phyloP scores from a whole-genome alignment of 2,113 vertebrate species.

The Phyllopteryx taeniolatus region DNA sequence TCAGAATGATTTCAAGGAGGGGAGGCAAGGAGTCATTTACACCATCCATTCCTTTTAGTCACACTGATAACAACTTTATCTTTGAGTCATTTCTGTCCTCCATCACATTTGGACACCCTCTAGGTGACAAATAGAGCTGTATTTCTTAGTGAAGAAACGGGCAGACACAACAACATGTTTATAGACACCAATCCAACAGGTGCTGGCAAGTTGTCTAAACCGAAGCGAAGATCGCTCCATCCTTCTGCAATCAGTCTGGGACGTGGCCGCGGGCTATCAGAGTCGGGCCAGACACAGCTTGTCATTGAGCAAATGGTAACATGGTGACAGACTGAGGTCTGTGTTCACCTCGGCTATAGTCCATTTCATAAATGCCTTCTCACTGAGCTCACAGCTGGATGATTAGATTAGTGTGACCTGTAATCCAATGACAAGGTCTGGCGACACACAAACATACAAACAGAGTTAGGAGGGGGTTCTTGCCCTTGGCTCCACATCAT shows the following conservation, averaged over 20 bases:
- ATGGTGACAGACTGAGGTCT: slow-evolving; percentile 41
- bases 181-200: not conserved
- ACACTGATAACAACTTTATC: slow-evolving; percentile 51
- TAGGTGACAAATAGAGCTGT: slow-evolving; percentile 13
- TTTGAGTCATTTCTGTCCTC: slow-evolving; percentile 25
- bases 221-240: slow-evolving; percentile 32
- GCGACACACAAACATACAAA: slow-evolving; percentile 39
- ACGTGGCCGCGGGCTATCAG: slow-evolving; percentile 40
- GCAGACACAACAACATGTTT: slow-evolving; percentile 4
- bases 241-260: slow-evolving; percentile 49
- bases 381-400: slow-evolving; percentile 51
- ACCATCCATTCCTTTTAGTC: slow-evolving; percentile 41
- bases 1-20: slow-evolving; percentile 34
- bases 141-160: slow-evolving; percentile 7
- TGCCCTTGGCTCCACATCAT: slow-evolving; percentile 13
- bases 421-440: slow-evolving; percentile 63
- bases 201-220: slow-evolving; percentile 23
- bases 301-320: slow-evolving; percentile 50
- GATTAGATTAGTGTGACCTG: slow-evolving; percentile 68
- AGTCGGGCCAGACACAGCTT: slow-evolving; percentile 33
- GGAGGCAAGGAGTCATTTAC: slow-evolving; percentile 15
- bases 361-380: slow-evolving; percentile 37
- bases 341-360: slow-evolving; percentile 25
- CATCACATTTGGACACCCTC: slow-evolving; percentile 38
- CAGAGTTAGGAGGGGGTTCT: slow-evolving; percentile 12